phyloP scores from a whole-genome alignment of 2,797 vertebrate species.

The Cossypha dichroa region DNA sequence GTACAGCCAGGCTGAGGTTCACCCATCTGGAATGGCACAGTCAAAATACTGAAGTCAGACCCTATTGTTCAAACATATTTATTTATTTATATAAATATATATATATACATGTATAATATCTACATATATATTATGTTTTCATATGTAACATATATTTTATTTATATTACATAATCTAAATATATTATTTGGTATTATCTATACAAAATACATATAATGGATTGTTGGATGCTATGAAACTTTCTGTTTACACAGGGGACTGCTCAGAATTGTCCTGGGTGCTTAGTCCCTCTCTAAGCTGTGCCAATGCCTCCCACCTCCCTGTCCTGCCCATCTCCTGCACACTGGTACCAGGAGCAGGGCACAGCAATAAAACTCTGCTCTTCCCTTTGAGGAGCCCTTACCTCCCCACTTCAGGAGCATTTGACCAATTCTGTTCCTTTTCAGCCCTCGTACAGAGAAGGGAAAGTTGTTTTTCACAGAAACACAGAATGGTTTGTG shows the following conservation, averaged over 20 bases:
- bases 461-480: background rate
- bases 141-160: background rate
- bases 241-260: background rate
- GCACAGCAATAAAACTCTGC: background rate
- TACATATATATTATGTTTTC: background rate
- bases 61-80: background rate
- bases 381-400: background rate
- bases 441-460: fast-evolving
- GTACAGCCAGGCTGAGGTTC: background rate
- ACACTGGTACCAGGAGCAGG: background rate
- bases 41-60: background rate
- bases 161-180: background rate
- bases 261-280: background rate
- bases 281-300: background rate
- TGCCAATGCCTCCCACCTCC: background rate
- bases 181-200: too few species aligned
- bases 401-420: background rate
- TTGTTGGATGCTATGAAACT: background rate
- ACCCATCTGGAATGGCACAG: background rate
- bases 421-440: background rate
- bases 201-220: too few species aligned
- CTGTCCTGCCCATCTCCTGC: background rate
- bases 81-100: background rate
- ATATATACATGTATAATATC: background rate
- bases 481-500: background rate